phyloP scores from a whole-genome alignment of 2,888 invertebrate genomes.

The Eupithecia subumbrata region DNA sequence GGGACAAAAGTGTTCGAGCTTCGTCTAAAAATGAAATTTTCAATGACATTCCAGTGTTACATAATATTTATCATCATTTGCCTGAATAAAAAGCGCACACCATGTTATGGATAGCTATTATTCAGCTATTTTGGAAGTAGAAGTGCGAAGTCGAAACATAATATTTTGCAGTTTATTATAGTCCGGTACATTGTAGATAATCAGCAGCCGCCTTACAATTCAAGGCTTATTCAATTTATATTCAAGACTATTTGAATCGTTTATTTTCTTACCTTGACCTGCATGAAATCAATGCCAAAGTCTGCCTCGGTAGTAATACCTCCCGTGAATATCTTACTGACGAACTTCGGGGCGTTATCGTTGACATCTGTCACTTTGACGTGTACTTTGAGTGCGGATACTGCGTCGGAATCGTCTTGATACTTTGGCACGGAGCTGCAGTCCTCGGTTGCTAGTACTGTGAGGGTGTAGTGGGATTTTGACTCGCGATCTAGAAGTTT shows the following conservation, averaged over 20 bases:
- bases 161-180: background rate
- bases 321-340: constrained; percentile 93
- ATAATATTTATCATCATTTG: too few relatives aligned
- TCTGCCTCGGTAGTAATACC: constrained; percentile 97
- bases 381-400: constrained; percentile 88
- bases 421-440: constrained; percentile 85
- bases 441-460: constrained; percentile 93
- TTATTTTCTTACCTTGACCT: constrained; percentile 85
- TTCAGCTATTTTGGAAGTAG: background rate
- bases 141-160: background rate
- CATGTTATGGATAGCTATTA: too few relatives aligned
- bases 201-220: too few relatives aligned
- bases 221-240: background rate
- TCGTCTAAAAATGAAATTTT: too few relatives aligned
- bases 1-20: too few relatives aligned
- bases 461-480: constrained; percentile 86
- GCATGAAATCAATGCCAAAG: constrained; percentile 94
- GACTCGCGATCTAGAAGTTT: constrained; percentile 90
- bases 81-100: background rate
- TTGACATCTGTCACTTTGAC: constrained; percentile 93
- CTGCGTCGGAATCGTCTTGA: constrained; percentile 85
- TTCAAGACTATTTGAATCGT: background rate
- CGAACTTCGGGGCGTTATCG: constrained; percentile 94
- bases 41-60: too few relatives aligned
- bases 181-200: background rate